phyloP scores from a whole-genome alignment of 2,113 vertebrate genomes.

The Castor canadensis region DNA sequence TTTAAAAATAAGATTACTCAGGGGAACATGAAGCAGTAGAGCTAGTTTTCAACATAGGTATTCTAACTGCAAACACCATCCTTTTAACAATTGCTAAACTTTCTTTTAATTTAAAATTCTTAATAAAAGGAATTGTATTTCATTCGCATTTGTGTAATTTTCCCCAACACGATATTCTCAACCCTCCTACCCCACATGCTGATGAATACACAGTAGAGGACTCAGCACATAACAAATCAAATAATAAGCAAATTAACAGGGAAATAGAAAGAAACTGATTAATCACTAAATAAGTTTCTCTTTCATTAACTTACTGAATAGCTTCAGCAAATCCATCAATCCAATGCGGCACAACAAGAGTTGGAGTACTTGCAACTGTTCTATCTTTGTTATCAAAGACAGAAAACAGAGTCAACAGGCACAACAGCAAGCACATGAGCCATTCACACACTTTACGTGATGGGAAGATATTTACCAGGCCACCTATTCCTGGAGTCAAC shows the following conservation, averaged over 20 bases:
- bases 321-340: slow-evolving; percentile 95
- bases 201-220: background rate
- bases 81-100: background rate
- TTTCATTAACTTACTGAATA: slow-evolving; percentile 91
- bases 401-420: slow-evolving; percentile 32
- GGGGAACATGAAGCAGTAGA: background rate
- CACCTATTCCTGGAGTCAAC: slow-evolving; percentile 88
- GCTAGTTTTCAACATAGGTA: too few relatives aligned
- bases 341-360: slow-evolving; percentile 92
- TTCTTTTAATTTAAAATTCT: too few relatives aligned
- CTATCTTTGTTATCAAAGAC: slow-evolving; percentile 92
- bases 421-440: fast-evolving
- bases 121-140: too few relatives aligned
- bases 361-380: slow-evolving; percentile 96
- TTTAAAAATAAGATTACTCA: background rate
- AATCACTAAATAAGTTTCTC: background rate
- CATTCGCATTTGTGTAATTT: too few relatives aligned
- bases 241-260: background rate
- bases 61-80: background rate
- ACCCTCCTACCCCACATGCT: too few relatives aligned
- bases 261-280: background rate
- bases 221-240: background rate
- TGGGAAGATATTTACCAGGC: slow-evolving; percentile 87
- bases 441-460: background rate
- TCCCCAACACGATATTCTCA: background rate